These are phyloP conservation scores for Patiria miniata DNA, from an alignment of 35 echinoderm and acorn worm species.

Conservation along the genomic window DNA sequence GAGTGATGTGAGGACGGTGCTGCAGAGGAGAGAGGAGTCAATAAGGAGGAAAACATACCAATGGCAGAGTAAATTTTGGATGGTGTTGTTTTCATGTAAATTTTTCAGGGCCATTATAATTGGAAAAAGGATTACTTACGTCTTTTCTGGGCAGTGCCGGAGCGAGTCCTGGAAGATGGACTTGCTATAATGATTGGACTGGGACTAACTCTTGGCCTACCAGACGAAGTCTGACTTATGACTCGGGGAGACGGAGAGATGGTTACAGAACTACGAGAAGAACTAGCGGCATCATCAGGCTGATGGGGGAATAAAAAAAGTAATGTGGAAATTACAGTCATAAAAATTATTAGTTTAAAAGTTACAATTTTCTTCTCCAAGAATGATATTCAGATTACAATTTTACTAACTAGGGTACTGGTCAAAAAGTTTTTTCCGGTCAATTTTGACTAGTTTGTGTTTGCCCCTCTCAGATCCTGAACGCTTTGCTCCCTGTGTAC, in stretches of 20 bases:
- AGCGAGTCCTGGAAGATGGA: conserved; percentile 1
- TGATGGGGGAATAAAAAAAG: neutral
- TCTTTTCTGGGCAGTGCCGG: neutral
- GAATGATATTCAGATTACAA: too few species aligned
- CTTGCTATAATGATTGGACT: conserved; percentile 52
- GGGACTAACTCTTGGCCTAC: conserved; percentile 46
- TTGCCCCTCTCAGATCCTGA: too few species aligned
- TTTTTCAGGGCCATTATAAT: too few species aligned
- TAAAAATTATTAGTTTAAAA: neutral
- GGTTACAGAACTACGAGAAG: conserved; percentile 17
- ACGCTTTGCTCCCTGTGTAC: neutral
- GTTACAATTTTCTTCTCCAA: too few species aligned
- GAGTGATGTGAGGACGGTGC: neutral
- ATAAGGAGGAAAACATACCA: too few species aligned
- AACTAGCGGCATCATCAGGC: neutral
- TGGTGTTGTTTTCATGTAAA: too few species aligned
- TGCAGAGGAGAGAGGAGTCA: neutral
- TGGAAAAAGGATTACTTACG: neutral
- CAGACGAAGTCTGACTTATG: conserved; percentile 16
- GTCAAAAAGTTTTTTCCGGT: too few species aligned
- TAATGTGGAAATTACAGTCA: neutral
- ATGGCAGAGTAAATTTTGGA: too few species aligned
- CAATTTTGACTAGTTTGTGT: too few species aligned
- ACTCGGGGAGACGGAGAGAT: neutral
- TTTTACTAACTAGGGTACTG: too few species aligned